These are phyloP conservation scores for Vesta saturnalis DNA, from an alignment of 2,888 invertebrate species.

Conservation along the genomic window DNA sequence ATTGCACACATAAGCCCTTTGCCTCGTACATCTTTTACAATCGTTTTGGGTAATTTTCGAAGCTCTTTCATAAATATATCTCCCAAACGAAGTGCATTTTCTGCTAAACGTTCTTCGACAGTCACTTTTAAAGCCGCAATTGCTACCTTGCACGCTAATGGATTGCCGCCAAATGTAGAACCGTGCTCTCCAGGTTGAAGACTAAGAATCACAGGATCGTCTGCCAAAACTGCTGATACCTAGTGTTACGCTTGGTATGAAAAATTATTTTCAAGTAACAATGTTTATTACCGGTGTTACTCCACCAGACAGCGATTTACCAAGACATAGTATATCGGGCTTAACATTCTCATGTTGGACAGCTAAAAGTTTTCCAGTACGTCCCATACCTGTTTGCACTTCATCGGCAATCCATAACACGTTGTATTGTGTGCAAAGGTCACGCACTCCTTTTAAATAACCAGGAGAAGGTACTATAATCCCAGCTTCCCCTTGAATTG, in stretches of 20 bases:
- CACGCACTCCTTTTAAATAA: slow-evolving; percentile 75
- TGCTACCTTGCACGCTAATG: slow-evolving; percentile 79
- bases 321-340: slow-evolving; percentile 81
- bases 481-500: slow-evolving; percentile 89
- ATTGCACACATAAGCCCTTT: slow-evolving; percentile 83
- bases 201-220: slow-evolving; percentile 77
- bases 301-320: slow-evolving; percentile 82
- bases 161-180: slow-evolving; percentile 88
- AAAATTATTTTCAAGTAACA: neutral
- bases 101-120: slow-evolving; percentile 78
- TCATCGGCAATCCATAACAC: slow-evolving; percentile 88
- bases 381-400: slow-evolving; percentile 84
- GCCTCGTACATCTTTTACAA: slow-evolving; percentile 74
- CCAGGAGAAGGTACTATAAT: slow-evolving; percentile 78
- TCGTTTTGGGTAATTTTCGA: slow-evolving; percentile 62
- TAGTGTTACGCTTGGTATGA: too few relatives aligned
- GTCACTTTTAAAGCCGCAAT: slow-evolving; percentile 78
- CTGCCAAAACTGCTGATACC: slow-evolving; percentile 73
- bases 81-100: slow-evolving; percentile 78
- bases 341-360: slow-evolving; percentile 78
- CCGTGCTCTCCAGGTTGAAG: slow-evolving; percentile 79
- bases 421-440: slow-evolving; percentile 79
- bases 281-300: slow-evolving; percentile 67
- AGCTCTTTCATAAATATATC: slow-evolving; percentile 72
- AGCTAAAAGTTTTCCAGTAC: slow-evolving; percentile 80